These are phyloP conservation scores for Amblyopsis rosae DNA, from an alignment of 2,113 vertebrate genomes.

Conservation along the genomic window DNA sequence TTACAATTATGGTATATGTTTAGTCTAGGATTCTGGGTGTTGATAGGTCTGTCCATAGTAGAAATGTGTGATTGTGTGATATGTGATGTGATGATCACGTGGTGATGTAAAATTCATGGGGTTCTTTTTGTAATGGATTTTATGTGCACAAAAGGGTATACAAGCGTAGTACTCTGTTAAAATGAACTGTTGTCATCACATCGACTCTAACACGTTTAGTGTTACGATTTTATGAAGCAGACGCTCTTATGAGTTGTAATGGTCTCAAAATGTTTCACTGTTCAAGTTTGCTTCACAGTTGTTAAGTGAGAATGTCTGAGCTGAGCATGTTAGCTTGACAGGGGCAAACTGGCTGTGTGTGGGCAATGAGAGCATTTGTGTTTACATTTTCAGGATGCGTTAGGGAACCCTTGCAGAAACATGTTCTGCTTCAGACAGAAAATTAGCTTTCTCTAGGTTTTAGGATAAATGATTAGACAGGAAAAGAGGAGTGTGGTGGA, in stretches of 20 bases:
- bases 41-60: too few relatives aligned
- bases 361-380: slow-evolving; percentile 72
- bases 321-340: slow-evolving; percentile 54
- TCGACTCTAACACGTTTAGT: slow-evolving; percentile 35
- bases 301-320: slow-evolving; percentile 47
- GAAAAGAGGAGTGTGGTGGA: slow-evolving; percentile 6
- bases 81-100: background rate
- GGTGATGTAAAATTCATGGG: background rate
- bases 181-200: slow-evolving; percentile 42
- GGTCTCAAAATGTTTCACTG: slow-evolving; percentile 59
- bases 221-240: slow-evolving; percentile 69
- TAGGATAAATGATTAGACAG: slow-evolving; percentile 27
- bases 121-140: background rate
- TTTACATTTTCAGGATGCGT: slow-evolving; percentile 72
- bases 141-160: slow-evolving; percentile 17
- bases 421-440: slow-evolving; percentile 58
- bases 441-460: slow-evolving; percentile 48
- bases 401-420: slow-evolving; percentile 67
- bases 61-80: too few relatives aligned
- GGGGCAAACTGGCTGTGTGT: slow-evolving; percentile 53
- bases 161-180: slow-evolving; percentile 30
- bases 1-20: too few relatives aligned
- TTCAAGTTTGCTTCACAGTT: slow-evolving; percentile 47
- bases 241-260: slow-evolving; percentile 56
- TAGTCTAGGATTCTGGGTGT: too few relatives aligned